Evolutionary conservation across 2,888 invertebrate genomes (phyloP).

Genomic region (Phyllotreta striolata): DNA sequence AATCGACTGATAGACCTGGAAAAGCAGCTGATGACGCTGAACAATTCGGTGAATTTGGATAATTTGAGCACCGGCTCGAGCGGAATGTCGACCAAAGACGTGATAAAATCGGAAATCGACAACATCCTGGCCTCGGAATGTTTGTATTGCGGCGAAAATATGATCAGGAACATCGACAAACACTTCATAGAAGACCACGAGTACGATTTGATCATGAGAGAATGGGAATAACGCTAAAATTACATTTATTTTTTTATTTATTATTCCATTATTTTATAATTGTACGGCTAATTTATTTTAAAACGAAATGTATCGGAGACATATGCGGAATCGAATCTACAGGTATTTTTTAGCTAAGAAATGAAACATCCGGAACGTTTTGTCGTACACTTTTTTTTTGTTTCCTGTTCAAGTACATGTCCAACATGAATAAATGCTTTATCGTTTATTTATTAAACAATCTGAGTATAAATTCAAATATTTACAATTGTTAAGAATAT

Average conservation of each 20-base stretch:
- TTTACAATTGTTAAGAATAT: conserved; percentile 50
- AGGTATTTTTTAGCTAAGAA: conserved; percentile 3
- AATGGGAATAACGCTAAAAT: conserved; percentile 74
- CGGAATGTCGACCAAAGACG: conserved; percentile 68
- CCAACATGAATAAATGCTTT: conserved; percentile 47
- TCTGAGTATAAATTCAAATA: conserved; percentile 51
- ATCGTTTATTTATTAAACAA: conserved; percentile 49
- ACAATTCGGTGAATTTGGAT: conserved; percentile 65
- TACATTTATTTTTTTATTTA: background rate
- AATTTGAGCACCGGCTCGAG: conserved; percentile 63
- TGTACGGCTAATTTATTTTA: too few species aligned
- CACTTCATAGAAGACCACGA: conserved; percentile 87
- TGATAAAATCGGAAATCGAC: conserved; percentile 83
- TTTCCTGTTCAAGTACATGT: conserved; percentile 45
- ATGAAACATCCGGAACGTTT: conserved; percentile 25
- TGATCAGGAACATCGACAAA: conserved; percentile 90
- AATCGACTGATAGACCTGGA: conserved; percentile 72
- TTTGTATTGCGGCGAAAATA: conserved; percentile 89
- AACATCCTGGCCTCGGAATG: conserved; percentile 92
- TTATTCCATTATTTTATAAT: background rate
- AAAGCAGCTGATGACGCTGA: conserved; percentile 67
- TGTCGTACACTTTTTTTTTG: conserved; percentile 33
- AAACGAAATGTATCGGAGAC: too few species aligned
- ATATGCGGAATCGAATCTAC: too few species aligned
- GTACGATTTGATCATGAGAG: conserved; percentile 82